A percentile compares a stretch with the other conserved stretches of the same genome.
Conservation (phyloP, 2,797 vertebrate species). For the Gymnothorax reevesii region DNA sequence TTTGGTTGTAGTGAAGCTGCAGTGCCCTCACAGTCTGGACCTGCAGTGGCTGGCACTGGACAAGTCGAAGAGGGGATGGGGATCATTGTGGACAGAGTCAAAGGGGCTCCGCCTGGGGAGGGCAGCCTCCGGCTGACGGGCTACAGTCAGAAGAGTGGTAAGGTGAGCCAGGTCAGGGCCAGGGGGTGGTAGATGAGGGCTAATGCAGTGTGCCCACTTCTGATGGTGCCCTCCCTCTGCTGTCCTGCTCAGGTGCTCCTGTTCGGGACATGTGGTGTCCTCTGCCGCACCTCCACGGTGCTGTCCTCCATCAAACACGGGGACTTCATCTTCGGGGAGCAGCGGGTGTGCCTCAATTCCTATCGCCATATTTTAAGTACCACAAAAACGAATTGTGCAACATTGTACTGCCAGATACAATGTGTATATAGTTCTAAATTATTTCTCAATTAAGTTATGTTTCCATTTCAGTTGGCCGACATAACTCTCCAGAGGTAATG, state of each 20-base stretch:
- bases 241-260: slow-evolving; percentile 46
- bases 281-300: slow-evolving; percentile 42
- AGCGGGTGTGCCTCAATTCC: slow-evolving; percentile 45
- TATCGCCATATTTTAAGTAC: background rate
- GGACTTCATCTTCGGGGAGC: slow-evolving; percentile 55
- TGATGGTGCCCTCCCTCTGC: background rate
- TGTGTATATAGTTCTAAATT: too few species aligned
- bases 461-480: too few species aligned
- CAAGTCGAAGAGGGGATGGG: slow-evolving; percentile 29
- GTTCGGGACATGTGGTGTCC: slow-evolving; percentile 40
- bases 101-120: slow-evolving; percentile 48
- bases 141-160: slow-evolving; percentile 51
- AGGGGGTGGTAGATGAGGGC: too few species aligned
- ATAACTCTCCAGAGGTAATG: too few species aligned
- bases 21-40: background rate
- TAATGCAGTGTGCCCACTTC: background rate
- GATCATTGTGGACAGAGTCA: slow-evolving; percentile 54
- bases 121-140: slow-evolving; percentile 51
- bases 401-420: background rate
- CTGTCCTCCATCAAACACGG: slow-evolving; percentile 48
- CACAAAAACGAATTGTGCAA: background rate
- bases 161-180: slow-evolving; percentile 33
- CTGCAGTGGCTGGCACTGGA: background rate
- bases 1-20: background rate
- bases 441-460: too few species aligned